Conservation (phyloP, 2,797 vertebrate genomes). For the Sebastolobus altivelis region DNA sequence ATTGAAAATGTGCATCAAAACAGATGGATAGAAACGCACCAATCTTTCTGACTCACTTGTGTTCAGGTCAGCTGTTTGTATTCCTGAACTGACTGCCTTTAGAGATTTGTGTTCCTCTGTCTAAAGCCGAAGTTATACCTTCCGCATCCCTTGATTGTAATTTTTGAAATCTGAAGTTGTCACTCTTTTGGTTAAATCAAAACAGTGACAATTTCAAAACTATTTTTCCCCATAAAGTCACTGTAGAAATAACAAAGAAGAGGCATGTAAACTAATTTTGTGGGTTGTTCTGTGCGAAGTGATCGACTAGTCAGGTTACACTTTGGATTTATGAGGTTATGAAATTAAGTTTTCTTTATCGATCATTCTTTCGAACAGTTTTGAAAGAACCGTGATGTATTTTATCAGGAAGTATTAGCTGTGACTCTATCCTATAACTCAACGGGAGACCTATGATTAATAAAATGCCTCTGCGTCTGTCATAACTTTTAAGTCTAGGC, state of each 20-base stretch:
- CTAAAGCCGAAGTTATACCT: not conserved
- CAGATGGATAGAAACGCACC: not conserved
- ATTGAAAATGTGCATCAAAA: not conserved
- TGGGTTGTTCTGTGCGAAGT: not conserved
- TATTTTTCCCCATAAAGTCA: not conserved
- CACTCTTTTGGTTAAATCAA: not conserved
- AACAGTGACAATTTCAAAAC: not conserved
- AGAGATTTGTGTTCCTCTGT: not conserved
- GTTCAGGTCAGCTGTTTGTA: slow-evolving; percentile 20
- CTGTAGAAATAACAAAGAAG: not conserved
- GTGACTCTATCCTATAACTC: not conserved
- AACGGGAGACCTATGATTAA: slow-evolving; percentile 16
- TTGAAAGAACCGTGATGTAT: not conserved
- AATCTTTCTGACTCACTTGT: slow-evolving; percentile 30
- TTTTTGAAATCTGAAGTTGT: slow-evolving; percentile 9
- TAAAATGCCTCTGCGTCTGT: slow-evolving; percentile 7
- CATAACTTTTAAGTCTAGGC: slow-evolving; percentile 1
- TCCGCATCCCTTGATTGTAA: not conserved
- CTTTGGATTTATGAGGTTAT: not conserved
- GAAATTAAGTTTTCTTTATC: not conserved
- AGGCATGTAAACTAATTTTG: not conserved
- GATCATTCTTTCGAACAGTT: slow-evolving; percentile 6
- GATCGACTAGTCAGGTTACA: not conserved
- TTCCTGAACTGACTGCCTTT: not conserved
- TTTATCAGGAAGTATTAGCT: not conserved